Evolutionary conservation across 2,797 vertebrate genomes (phyloP).

Genomic region (Ctenochaetus hawaiiensis): DNA sequence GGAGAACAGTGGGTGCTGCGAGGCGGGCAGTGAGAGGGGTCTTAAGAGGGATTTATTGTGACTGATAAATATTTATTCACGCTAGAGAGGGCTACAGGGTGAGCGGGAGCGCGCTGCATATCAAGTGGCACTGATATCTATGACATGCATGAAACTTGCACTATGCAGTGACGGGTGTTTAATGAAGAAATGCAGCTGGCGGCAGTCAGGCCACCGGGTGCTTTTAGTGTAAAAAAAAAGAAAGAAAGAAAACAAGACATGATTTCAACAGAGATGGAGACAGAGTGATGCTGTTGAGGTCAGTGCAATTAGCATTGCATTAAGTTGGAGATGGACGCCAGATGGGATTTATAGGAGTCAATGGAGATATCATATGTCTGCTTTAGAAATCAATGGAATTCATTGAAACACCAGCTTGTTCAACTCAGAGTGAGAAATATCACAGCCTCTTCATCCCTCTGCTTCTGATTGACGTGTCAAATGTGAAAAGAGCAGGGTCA

Average conservation of each 20-base stretch:
- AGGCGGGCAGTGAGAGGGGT: not conserved
- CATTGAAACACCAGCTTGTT: conserved; percentile 39
- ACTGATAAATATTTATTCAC: conserved; percentile 47
- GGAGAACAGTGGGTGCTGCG: conserved; percentile 2
- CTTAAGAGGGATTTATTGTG: conserved; percentile 27
- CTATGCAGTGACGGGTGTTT: conserved; percentile 39
- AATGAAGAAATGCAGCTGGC: conserved; percentile 59
- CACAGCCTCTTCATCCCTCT: conserved; percentile 17
- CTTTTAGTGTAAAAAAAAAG: conserved; percentile 26
- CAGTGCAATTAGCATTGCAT: conserved; percentile 56
- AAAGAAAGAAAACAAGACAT: conserved; percentile 7
- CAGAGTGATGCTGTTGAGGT: conserved; percentile 40
- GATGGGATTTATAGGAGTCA: conserved; percentile 58
- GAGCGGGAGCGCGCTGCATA: conserved; percentile 8
- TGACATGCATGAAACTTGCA: conserved; percentile 60
- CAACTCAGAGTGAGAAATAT: conserved; percentile 23
- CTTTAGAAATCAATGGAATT: conserved; percentile 62
- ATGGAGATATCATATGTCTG: conserved; percentile 50
- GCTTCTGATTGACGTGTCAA: conserved; percentile 53
- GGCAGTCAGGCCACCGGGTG: conserved; percentile 23
- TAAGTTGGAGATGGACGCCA: conserved; percentile 36
- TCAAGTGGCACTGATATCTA: conserved; percentile 59
- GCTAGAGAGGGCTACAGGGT: conserved; percentile 8
- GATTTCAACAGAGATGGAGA: conserved; percentile 29
- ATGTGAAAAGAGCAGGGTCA: conserved; percentile 56